Evolutionary conservation across 2,797 vertebrate genomes (phyloP).

Genomic region (Phalanger gymnotis): DNA sequence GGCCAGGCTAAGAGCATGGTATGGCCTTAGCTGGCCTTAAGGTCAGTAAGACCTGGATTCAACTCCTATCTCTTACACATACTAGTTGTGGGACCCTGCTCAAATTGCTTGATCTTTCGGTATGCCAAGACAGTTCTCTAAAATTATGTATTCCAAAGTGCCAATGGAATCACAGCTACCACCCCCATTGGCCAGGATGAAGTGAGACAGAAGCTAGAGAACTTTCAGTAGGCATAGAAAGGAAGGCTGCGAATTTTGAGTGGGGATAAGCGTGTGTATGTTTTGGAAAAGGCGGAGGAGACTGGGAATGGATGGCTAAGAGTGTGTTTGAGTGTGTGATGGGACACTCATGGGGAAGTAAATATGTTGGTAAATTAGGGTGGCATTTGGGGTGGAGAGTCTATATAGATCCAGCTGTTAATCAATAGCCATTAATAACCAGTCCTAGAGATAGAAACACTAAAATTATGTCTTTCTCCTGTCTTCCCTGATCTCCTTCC

Average conservation of each 20-base stretch:
- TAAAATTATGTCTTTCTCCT: not conserved
- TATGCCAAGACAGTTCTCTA: not conserved
- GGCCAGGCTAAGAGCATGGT: not conserved
- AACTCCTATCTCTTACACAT: not conserved
- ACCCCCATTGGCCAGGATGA: not conserved
- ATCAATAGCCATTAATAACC: not conserved
- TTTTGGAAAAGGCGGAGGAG: not conserved
- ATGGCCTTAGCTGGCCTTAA: not conserved
- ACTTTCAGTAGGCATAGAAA: not conserved
- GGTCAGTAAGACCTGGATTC: not conserved
- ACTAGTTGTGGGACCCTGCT: not conserved
- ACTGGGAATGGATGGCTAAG: not conserved
- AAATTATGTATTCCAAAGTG: not conserved
- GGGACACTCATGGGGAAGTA: not conserved
- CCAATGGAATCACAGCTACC: not conserved
- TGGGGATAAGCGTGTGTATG: not conserved
- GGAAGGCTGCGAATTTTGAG: not conserved
- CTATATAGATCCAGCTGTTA: not conserved
- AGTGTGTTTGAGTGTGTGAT: not conserved
- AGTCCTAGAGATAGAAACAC: not conserved
- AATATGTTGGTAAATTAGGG: not conserved
- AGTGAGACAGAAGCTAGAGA: not conserved
- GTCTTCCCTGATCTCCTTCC: not conserved
- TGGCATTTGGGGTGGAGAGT: not conserved
- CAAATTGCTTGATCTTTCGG: not conserved